phyloP scores from a whole-genome alignment of 2,797 vertebrate species.

The Chromobotia macracanthus region DNA sequence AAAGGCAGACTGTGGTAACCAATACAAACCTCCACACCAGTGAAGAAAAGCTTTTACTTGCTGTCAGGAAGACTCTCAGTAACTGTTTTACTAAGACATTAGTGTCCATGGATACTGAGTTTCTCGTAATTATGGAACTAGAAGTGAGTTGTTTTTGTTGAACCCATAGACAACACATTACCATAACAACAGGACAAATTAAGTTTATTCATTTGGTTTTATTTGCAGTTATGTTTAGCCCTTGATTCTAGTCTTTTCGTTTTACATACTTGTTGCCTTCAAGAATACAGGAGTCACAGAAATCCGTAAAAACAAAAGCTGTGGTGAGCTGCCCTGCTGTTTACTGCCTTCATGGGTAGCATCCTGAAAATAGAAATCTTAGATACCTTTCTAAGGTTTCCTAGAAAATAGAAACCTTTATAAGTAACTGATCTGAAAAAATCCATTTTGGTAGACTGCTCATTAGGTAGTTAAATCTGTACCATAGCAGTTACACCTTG shows the following conservation, averaged over 20 bases:
- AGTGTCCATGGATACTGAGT: conserved; percentile 28
- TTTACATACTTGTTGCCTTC: background rate
- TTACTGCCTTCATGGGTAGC: background rate
- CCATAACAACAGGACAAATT: background rate
- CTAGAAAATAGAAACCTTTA: too few species aligned
- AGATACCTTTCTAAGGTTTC: too few species aligned
- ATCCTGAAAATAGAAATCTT: background rate
- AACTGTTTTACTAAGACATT: conserved; percentile 31
- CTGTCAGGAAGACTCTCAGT: conserved; percentile 40
- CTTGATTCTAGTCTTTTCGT: background rate
- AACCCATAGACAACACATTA: background rate
- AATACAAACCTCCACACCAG: conserved; percentile 49
- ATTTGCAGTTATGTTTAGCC: background rate
- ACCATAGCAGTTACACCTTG: too few species aligned
- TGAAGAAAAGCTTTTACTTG: conserved; percentile 48
- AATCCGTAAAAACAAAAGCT: background rate
- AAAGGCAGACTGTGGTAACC: conserved; percentile 58
- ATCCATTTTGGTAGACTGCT: background rate
- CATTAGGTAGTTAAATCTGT: background rate
- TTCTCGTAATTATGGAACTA: conserved; percentile 18
- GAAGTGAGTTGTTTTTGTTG: background rate
- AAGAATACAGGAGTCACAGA: background rate
- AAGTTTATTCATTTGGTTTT: background rate
- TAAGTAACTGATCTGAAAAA: background rate
- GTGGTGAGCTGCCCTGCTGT: background rate